Percentiles rank a stretch among this genome's conserved stretches.
Evolutionary conservation across 2,113 vertebrate species (phyloP).

Genomic region (Apteryx mantelli): DNA sequence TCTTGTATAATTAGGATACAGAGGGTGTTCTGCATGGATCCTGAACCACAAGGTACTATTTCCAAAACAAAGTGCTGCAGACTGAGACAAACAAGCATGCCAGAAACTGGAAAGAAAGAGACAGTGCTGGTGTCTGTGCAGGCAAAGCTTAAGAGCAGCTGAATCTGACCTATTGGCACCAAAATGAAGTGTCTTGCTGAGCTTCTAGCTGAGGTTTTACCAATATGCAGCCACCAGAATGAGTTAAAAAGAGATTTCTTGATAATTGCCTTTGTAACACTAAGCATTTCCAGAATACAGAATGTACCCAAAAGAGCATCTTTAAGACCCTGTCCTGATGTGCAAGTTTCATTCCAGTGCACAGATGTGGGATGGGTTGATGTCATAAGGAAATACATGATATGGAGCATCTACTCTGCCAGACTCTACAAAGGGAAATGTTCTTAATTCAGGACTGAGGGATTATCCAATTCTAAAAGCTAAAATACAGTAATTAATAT

Average conservation of each 20-base stretch:
- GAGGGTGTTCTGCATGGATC: not conserved
- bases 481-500: constrained; percentile 41
- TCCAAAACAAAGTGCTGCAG: not conserved
- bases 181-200: not conserved
- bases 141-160: not conserved
- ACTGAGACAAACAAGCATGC: not conserved
- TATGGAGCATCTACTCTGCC: not conserved
- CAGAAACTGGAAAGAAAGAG: not conserved
- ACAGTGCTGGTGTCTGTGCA: not conserved
- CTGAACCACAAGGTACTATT: not conserved
- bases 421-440: constrained; percentile 8
- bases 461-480: not conserved
- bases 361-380: not conserved
- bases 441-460: constrained; percentile 28
- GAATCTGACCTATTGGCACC: not conserved
- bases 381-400: constrained; percentile 6
- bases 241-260: not conserved
- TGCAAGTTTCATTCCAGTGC: not conserved
- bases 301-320: not conserved
- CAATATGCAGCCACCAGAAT: not conserved
- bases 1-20: not conserved
- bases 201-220: not conserved
- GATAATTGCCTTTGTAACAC: not conserved
- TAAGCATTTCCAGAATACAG: not conserved
- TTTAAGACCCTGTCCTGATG: not conserved